phyloP scores from a whole-genome alignment of 2,113 vertebrate genomes.

The Microcebus murinus region DNA sequence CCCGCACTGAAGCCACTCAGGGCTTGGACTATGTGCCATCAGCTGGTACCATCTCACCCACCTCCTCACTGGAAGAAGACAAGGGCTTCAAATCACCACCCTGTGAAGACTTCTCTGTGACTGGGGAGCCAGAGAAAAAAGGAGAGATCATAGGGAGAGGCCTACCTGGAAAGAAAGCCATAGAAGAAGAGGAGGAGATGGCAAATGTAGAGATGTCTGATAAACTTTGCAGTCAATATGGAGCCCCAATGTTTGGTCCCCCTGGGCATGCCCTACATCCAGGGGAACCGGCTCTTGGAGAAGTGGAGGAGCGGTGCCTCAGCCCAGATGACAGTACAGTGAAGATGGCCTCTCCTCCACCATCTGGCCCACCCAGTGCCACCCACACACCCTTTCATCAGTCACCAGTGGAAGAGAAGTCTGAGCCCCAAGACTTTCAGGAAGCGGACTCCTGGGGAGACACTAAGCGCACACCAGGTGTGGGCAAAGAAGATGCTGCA shows the following conservation, averaged over 20 bases:
- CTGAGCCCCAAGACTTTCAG: slow-evolving; percentile 85
- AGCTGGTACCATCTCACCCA: slow-evolving; percentile 97
- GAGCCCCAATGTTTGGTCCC: slow-evolving; percentile 82
- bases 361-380: slow-evolving; percentile 95
- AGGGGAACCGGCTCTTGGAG: slow-evolving; percentile 79
- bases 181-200: slow-evolving; percentile 87
- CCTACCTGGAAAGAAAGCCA: slow-evolving; percentile 81
- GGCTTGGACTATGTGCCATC: slow-evolving; percentile 97
- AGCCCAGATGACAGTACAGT: slow-evolving; percentile 97
- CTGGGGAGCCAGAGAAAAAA: slow-evolving; percentile 88
- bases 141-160: slow-evolving; percentile 77
- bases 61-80: slow-evolving; percentile 97
- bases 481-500: slow-evolving; percentile 49
- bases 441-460: slow-evolving; percentile 78
- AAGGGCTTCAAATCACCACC: slow-evolving; percentile 98
- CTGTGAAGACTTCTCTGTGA: slow-evolving; percentile 92
- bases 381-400: slow-evolving; percentile 95
- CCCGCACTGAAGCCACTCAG: slow-evolving; percentile 92
- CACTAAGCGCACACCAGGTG: slow-evolving; percentile 60
- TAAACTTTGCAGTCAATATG: slow-evolving; percentile 89
- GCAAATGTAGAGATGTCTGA: slow-evolving; percentile 89
- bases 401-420: slow-evolving; percentile 95
- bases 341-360: slow-evolving; percentile 95
- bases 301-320: slow-evolving; percentile 92
- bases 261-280: slow-evolving; percentile 58